Evolutionary conservation across 2,797 vertebrate species (phyloP).

Genomic region (Poliocrania exsul): DNA sequence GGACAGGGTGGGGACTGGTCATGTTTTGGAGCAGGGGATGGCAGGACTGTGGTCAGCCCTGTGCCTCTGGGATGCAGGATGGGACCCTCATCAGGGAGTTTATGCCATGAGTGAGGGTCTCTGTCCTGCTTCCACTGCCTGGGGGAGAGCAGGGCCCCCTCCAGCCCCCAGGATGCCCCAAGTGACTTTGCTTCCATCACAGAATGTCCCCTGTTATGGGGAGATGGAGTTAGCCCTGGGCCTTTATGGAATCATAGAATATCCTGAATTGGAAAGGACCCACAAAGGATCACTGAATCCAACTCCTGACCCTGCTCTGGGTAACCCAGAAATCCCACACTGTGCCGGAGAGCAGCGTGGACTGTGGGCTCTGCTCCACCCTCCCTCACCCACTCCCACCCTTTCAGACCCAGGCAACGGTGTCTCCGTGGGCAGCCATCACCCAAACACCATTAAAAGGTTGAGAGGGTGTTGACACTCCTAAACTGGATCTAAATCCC

Average conservation of each 20-base stretch:
- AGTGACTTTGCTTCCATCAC: neutral
- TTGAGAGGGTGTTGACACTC: neutral
- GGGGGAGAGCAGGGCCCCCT: neutral
- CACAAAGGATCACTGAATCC: neutral
- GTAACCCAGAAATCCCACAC: neutral
- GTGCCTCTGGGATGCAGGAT: neutral
- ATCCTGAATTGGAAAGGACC: neutral
- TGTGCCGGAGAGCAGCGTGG: too few relatives aligned
- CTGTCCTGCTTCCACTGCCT: neutral
- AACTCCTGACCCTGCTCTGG: neutral
- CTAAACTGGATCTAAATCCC: neutral
- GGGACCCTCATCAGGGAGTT: neutral
- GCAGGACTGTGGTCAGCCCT: neutral
- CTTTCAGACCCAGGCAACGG: accelerated
- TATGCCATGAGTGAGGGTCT: neutral
- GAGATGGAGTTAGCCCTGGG: neutral
- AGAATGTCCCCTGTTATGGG: neutral
- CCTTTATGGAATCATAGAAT: neutral
- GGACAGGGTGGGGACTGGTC: accelerated
- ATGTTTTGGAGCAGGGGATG: neutral
- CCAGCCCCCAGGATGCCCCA: accelerated
- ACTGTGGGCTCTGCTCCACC: neutral
- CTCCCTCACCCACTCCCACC: neutral
- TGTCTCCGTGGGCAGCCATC: accelerated
- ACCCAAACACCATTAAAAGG: neutral